Evolutionary conservation across 2,113 vertebrate species (phyloP), one percentile per base, ranked within the genome.

Genomic region (Tor tambroides): DNA sequence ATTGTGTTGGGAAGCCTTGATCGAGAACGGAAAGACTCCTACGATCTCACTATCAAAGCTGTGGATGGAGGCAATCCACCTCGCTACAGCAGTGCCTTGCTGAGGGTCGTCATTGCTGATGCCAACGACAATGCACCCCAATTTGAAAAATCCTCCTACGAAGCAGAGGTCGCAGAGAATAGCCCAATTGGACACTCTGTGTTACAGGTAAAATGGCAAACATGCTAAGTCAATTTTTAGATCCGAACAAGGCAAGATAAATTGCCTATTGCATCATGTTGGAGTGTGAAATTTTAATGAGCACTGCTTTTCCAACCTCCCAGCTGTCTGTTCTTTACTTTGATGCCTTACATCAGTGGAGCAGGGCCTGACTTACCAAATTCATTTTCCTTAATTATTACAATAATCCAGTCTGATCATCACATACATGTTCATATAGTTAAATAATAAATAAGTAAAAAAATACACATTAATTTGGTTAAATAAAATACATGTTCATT

Each of bases 181-280:
- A 99, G 98, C 91, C 97, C 98, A 0, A 91, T 97, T n/a, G 98
- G 98, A 28, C 97, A 99, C 93, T 99, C 98, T 0, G 97, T 99
- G 85, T 93, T 99, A 84, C 98, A 99, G 97, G 98, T 99, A 89
- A 96, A 95, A 83, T 12, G 9, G 14, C 32, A 17, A n/a, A 65
- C 74, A 38, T 59, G 3, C 82, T 19, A 26, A 32, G 76, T 80
- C 78, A 83, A 86, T 32, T 84, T 75, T 86, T 86, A 86, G 56
- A 56, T 86, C 56, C 49, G 32, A 88, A 76, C 46, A 71, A 74
- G 23, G 71, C 74, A 69, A 56, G 80, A 80, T 71, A 85, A 74
- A 80, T 32, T 38, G 87, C 26, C 35, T 76, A 17, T 85, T 88
- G 77, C 87, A 85, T 88, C 83, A 88, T 85, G 65, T 10, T 21